phyloP scores from a whole-genome alignment of 2,113 vertebrate species.

The Spea multiplicata region DNA sequence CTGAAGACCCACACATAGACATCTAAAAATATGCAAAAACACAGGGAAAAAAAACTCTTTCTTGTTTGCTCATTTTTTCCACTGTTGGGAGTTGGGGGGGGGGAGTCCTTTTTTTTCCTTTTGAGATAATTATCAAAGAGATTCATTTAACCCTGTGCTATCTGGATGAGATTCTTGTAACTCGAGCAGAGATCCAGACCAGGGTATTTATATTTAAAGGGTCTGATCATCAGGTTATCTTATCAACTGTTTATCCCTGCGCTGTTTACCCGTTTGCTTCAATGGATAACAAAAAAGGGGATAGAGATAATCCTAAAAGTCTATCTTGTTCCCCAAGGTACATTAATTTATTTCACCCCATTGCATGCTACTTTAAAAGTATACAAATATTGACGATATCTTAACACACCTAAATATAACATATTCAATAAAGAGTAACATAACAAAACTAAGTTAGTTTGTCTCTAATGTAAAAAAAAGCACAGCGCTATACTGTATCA shows the following conservation, averaged over 20 bases:
- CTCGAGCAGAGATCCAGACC: background rate
- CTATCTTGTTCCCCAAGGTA: no score
- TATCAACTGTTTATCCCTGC: conserved; percentile 22
- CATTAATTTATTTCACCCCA: no score
- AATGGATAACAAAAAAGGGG: no score
- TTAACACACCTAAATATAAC: no score
- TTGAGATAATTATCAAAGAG: conserved; percentile 9
- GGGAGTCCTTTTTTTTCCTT: background rate
- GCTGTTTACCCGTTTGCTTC: background rate
- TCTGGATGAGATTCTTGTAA: background rate
- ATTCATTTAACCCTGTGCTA: conserved; percentile 3
- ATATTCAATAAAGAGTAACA: no score
- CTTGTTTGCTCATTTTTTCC: conserved; percentile 33
- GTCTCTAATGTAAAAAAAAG: no score
- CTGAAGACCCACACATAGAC: conserved; percentile 15
- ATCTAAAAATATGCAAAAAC: conserved; percentile 26
- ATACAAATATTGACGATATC: no score
- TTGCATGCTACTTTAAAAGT: no score
- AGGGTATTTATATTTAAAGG: background rate
- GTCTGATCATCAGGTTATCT: conserved; percentile 37
- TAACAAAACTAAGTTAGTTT: no score
- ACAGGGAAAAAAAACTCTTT: background rate
- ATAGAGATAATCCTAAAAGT: no score
- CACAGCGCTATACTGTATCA: no score
- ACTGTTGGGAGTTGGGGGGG: conserved; percentile 14